Evolutionary conservation across 1,140 invertebrate species (phyloP).

Genomic region (Galleria mellonella): DNA sequence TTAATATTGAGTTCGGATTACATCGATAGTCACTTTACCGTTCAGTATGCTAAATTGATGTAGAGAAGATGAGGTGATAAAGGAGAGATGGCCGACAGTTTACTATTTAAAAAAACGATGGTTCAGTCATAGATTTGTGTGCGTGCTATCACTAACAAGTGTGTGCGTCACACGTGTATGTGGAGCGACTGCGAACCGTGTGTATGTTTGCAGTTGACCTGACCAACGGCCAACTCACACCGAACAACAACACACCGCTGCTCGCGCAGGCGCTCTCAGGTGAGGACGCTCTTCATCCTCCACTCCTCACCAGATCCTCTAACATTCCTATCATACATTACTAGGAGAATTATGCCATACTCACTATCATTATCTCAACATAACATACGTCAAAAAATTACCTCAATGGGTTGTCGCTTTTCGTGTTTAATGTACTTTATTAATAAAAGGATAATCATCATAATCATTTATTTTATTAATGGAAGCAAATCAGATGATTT

Average conservation of each 20-base stretch:
- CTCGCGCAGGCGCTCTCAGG: slow-evolving; percentile 95
- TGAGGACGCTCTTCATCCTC: slow-evolving; percentile 70
- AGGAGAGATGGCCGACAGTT: slow-evolving; percentile 7
- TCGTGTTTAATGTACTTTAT: too few relatives aligned
- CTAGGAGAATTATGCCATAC: too few relatives aligned
- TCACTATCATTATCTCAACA: too few relatives aligned
- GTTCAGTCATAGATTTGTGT: slow-evolving; percentile 69
- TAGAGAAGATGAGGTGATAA: slow-evolving; percentile 25
- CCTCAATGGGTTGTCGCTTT: too few relatives aligned
- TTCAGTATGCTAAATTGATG: slow-evolving; percentile 32
- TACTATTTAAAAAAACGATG: slow-evolving; percentile 34
- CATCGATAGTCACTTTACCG: slow-evolving; percentile 41
- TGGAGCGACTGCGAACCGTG: slow-evolving; percentile 66
- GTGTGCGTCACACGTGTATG: slow-evolving; percentile 44
- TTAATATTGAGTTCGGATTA: slow-evolving; percentile 47
- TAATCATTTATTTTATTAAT: too few relatives aligned
- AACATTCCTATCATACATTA: slow-evolving; percentile 5
- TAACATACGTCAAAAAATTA: too few relatives aligned
- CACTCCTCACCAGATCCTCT: slow-evolving; percentile 16
- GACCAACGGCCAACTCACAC: slow-evolving; percentile 94
- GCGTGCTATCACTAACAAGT: slow-evolving; percentile 44
- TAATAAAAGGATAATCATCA: too few relatives aligned
- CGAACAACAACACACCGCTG: slow-evolving; percentile 94
- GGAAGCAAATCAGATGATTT: too few relatives aligned
- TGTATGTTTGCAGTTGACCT: slow-evolving; percentile 92